Evolutionary conservation across 1,140 invertebrate species (phyloP).

Genomic region (Coelopa frigida): DNA sequence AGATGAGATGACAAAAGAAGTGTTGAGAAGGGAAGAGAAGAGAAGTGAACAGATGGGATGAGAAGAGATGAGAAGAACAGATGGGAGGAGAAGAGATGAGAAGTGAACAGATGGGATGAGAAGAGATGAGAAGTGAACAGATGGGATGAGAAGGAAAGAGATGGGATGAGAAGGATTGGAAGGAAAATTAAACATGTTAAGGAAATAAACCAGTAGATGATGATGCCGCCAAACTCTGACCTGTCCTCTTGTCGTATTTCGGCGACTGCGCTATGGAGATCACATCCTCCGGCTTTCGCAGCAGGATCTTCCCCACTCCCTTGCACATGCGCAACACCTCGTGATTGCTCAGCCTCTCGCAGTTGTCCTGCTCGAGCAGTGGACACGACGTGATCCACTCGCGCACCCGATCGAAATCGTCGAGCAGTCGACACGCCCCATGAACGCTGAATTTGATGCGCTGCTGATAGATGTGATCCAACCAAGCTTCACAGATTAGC

Average conservation of each 20-base stretch:
- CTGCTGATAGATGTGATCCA: constrained; percentile 73
- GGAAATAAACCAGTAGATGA: too few species aligned
- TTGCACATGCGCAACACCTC: constrained; percentile 71
- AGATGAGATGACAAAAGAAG: too few species aligned
- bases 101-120: neutral
- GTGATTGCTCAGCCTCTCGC: constrained; percentile 61
- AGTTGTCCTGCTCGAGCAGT: constrained; percentile 48
- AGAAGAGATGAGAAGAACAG: neutral
- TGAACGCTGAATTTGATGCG: constrained; percentile 61
- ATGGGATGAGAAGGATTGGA: neutral
- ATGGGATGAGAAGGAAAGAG: too few species aligned
- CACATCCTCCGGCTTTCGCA: constrained; percentile 65
- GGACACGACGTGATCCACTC: constrained; percentile 60
- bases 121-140: neutral
- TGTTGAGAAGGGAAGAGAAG: neutral
- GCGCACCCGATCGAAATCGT: constrained; percentile 66
- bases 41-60: neutral
- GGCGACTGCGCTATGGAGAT: constrained; percentile 41
- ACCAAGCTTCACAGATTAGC: constrained; percentile 76
- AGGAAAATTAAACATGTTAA: too few species aligned
- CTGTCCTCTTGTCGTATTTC: constrained; percentile 31
- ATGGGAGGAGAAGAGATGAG: too few species aligned
- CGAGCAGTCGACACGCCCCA: constrained; percentile 56
- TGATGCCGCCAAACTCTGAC: constrained; percentile 20
- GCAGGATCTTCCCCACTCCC: constrained; percentile 65